A percentile compares a stretch with the other conserved stretches of the same genome.
Conservation (phyloP, 2,113 vertebrate genomes). For the Corythornis madagascariensis region DNA sequence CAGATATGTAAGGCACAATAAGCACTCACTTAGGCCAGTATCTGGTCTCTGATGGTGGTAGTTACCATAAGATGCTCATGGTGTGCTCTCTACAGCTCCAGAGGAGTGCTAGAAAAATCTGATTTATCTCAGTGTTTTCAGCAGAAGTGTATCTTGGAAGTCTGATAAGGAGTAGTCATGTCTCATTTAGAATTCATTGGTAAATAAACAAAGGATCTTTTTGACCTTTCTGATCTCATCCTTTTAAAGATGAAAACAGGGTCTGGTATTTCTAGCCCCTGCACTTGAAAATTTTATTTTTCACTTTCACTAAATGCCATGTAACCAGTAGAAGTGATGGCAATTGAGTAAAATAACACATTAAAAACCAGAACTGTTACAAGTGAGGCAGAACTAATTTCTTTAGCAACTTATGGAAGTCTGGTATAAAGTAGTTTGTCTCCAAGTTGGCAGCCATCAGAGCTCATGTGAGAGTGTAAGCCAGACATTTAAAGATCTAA, state of each 20-base stretch:
- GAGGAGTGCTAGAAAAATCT: neutral
- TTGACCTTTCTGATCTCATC: neutral
- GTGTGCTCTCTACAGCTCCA: neutral
- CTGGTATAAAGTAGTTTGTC: conserved; percentile 1
- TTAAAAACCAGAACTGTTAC: neutral
- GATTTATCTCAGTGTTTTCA: neutral
- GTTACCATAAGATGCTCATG: neutral
- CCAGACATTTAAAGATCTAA: conserved; percentile 59
- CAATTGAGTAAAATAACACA: neutral
- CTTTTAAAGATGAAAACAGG: neutral
- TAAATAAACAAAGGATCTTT: neutral
- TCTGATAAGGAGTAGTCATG: neutral
- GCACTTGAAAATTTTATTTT: conserved; percentile 2
- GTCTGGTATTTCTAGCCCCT: neutral
- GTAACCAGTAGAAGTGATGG: neutral
- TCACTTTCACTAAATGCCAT: neutral
- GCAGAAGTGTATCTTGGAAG: neutral
- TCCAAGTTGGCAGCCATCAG: conserved; percentile 45
- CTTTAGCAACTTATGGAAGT: neutral
- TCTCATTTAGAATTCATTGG: neutral
- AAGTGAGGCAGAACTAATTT: neutral
- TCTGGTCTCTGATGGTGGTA: neutral
- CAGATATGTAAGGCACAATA: neutral
- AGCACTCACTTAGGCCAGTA: too few species aligned
- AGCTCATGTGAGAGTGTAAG: conserved; percentile 31